phyloP scores from a whole-genome alignment of 2,888 invertebrate species.

The Tetrapedia diversipes region DNA sequence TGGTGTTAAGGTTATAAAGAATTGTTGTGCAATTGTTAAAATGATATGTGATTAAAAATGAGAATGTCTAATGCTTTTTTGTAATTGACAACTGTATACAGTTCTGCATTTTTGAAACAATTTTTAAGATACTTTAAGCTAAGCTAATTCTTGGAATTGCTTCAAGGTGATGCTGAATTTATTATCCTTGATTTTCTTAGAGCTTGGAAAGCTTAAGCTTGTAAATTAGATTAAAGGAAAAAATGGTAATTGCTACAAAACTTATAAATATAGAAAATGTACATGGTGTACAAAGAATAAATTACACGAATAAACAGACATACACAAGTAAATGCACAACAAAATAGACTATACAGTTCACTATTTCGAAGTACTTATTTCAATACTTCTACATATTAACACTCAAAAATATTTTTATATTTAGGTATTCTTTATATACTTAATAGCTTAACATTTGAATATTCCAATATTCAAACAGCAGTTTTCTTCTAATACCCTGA shows the following conservation, averaged over 20 bases:
- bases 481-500: too few relatives aligned
- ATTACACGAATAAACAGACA: slow-evolving; percentile 10
- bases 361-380: background rate
- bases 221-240: background rate
- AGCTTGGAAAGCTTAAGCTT: background rate
- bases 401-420: too few relatives aligned
- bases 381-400: too few relatives aligned
- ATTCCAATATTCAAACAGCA: too few relatives aligned
- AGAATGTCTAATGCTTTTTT: background rate
- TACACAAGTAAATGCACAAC: slow-evolving; percentile 1
- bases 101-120: too few relatives aligned
- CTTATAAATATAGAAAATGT: background rate
- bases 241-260: background rate
- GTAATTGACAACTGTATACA: background rate
- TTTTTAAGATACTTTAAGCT: background rate
- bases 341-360: background rate
- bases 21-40: background rate
- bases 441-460: too few relatives aligned
- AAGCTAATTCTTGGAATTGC: background rate
- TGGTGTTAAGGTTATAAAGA: background rate
- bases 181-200: too few relatives aligned
- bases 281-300: background rate
- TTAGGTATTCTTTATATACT: too few relatives aligned
- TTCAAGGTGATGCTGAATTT: background rate
- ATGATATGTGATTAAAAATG: too few relatives aligned